Evolutionary conservation across 2,797 vertebrate genomes (phyloP).

Genomic region (Pangasius sanitwongsei): DNA sequence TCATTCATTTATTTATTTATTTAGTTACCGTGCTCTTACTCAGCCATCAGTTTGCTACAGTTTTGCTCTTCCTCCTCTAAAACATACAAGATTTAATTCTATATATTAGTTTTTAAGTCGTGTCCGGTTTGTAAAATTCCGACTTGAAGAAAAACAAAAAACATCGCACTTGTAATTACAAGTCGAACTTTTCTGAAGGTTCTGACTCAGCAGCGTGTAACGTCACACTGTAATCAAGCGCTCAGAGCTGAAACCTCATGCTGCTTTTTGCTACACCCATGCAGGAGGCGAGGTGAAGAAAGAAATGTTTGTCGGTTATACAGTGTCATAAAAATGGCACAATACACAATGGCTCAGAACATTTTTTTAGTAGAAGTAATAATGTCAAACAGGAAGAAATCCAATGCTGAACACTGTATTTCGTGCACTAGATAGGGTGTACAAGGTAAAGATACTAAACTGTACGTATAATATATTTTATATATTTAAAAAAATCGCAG

Average conservation of each 20-base stretch:
- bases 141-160: too few relatives aligned
- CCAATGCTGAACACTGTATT: background rate
- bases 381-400: background rate
- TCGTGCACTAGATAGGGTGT: background rate
- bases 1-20: too few relatives aligned
- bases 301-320: background rate
- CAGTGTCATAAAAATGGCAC: background rate
- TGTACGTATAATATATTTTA: background rate
- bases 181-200: background rate
- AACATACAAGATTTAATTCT: background rate
- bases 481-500: too few relatives aligned
- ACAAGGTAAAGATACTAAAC: background rate
- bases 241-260: background rate
- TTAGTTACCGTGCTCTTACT: conserved; percentile 15
- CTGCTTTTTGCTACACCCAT: background rate
- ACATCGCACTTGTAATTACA: background rate
- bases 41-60: conserved; percentile 11
- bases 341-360: background rate
- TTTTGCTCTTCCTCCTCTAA: background rate
- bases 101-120: background rate
- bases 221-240: background rate
- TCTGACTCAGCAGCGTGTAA: background rate
- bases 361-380: background rate
- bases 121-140: background rate
- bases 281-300: background rate